Percentiles rank a stretch among this genome's conserved stretches.
Conservation (phyloP, 2,113 vertebrate species). For the Felis catus region F.catus_Fca126_mat1.0 CM031412.1:75230501-75231000, state of each 20-base stretch:
- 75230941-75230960: background rate
- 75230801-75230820: background rate
- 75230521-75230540: background rate
- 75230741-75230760: background rate
- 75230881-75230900: background rate
- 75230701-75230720: background rate
- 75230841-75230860: background rate
- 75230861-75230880: background rate
- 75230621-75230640: background rate
- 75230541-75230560: background rate
- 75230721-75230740: background rate
- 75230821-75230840: background rate
- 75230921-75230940: background rate
- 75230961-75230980: background rate
- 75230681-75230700: background rate
- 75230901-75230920: background rate
- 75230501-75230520: background rate
- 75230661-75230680: background rate
- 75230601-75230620: background rate
- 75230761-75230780: background rate
- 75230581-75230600: background rate
- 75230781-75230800: background rate
- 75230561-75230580: background rate
- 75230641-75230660: background rate
- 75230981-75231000: background rate